Percentiles rank a stretch among this genome's conserved stretches.
phyloP scores from a whole-genome alignment of 2,888 invertebrate genomes.

The Mechanitis mazaeus region DNA sequence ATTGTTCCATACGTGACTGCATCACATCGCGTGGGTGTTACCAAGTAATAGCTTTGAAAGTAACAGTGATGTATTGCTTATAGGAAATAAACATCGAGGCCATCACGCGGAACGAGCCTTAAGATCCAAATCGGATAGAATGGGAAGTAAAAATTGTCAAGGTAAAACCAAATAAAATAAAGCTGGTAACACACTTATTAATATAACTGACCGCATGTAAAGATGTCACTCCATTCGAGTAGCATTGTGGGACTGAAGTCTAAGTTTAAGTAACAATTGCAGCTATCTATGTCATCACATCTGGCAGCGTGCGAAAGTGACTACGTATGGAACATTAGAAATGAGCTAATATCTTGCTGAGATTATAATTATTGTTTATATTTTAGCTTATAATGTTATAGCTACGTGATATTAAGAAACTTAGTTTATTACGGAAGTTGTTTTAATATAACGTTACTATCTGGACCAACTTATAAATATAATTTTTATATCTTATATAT shows the following conservation, averaged over 20 bases:
- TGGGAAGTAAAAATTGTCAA: conserved; percentile 33
- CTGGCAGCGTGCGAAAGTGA: conserved; percentile 39
- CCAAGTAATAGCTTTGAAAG: conserved; percentile 54
- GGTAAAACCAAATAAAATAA: no score
- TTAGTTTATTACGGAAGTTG: no score
- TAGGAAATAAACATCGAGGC: conserved; percentile 47
- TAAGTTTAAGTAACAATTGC: conserved; percentile 43
- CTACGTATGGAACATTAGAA: conserved; percentile 8
- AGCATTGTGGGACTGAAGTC: conserved; percentile 67
- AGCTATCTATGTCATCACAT: conserved; percentile 48
- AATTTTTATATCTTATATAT: no score
- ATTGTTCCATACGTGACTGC: conserved; percentile 30
- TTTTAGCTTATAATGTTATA: no score
- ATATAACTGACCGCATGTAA: conserved; percentile 63
- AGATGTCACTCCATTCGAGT: conserved; percentile 72
- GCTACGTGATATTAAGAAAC: no score
- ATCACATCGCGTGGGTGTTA: conserved; percentile 52
- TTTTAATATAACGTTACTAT: no score
- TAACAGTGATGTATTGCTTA: conserved; percentile 53
- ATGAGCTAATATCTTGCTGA: background rate
- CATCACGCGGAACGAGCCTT: conserved; percentile 42
- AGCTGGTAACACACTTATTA: conserved; percentile 10
- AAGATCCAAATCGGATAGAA: conserved; percentile 40
- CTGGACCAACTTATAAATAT: no score
- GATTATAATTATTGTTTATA: no score